Conservation (phyloP, 2,797 vertebrate species). For the Gambelia wislizenii region DNA sequence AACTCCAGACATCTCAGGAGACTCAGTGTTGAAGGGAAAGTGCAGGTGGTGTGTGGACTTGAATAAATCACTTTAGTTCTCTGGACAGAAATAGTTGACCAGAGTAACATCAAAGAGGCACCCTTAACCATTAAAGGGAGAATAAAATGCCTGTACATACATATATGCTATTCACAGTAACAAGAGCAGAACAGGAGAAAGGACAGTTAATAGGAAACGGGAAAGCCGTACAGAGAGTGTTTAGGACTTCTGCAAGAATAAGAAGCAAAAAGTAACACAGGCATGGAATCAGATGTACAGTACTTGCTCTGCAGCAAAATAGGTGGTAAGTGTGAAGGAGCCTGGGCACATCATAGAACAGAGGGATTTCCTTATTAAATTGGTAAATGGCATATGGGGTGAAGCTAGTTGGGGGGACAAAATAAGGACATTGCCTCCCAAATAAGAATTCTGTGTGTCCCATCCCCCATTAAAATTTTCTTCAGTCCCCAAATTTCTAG, state of each 20-base stretch:
- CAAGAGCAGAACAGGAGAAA: not conserved
- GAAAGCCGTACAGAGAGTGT: not conserved
- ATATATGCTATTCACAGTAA: not conserved
- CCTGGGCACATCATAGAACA: not conserved
- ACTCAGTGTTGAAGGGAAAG: not conserved
- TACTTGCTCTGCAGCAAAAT: not conserved
- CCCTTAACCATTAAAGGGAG: not conserved
- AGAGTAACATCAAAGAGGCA: not conserved
- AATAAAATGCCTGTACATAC: not conserved
- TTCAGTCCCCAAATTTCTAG: no score
- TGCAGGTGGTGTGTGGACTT: no score
- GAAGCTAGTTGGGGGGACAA: no score
- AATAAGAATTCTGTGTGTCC: no score
- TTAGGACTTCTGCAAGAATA: not conserved
- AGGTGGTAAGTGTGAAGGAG: not conserved
- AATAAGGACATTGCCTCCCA: no score
- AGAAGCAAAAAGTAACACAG: not conserved
- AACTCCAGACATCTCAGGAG: not conserved
- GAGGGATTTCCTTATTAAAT: not conserved
- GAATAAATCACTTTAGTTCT: not conserved
- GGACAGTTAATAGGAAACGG: not conserved
- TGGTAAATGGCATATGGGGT: not conserved
- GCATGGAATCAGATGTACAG: not conserved
- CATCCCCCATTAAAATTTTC: no score
- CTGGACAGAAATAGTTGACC: not conserved